Percentiles rank a stretch among this genome's conserved stretches.
phyloP scores from a whole-genome alignment of 30 jellyfish, hydroid and myxozoan genomes.

The Hydractinia echinata region DNA sequence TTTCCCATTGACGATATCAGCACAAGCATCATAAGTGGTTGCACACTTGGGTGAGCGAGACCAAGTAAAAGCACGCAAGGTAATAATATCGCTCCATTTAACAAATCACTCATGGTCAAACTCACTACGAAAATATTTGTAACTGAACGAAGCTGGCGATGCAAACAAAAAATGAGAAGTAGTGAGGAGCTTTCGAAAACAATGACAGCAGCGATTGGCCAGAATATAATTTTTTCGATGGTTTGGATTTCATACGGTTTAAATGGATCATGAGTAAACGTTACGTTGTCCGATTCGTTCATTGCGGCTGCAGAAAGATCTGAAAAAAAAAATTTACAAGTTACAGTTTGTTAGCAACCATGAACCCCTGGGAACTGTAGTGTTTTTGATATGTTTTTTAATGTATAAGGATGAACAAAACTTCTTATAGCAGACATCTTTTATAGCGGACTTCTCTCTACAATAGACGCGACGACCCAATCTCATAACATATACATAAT shows the following conservation, averaged over 20 bases:
- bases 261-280: neutral
- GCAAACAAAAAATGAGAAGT: neutral
- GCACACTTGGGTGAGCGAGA: neutral
- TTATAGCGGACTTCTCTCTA: too few relatives aligned
- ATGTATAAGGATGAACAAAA: too few relatives aligned
- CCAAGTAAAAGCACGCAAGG: constrained; percentile 11
- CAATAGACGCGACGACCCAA: too few relatives aligned
- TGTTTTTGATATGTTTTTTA: too few relatives aligned
- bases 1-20: neutral
- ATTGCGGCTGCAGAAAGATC: too few relatives aligned
- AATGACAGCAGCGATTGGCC: constrained; percentile 8
- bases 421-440: too few relatives aligned
- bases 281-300: too few relatives aligned
- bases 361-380: too few relatives aligned
- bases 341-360: too few relatives aligned
- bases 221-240: neutral
- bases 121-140: constrained; percentile 7
- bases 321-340: too few relatives aligned
- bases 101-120: constrained; percentile 2
- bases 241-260: neutral
- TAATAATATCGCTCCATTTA: neutral
- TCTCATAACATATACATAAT: too few relatives aligned
- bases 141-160: neutral
- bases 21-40: constrained; percentile 5
- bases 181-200: neutral